phyloP scores from a whole-genome alignment of 2,888 invertebrate species.

The Stratiomys singularior region DNA sequence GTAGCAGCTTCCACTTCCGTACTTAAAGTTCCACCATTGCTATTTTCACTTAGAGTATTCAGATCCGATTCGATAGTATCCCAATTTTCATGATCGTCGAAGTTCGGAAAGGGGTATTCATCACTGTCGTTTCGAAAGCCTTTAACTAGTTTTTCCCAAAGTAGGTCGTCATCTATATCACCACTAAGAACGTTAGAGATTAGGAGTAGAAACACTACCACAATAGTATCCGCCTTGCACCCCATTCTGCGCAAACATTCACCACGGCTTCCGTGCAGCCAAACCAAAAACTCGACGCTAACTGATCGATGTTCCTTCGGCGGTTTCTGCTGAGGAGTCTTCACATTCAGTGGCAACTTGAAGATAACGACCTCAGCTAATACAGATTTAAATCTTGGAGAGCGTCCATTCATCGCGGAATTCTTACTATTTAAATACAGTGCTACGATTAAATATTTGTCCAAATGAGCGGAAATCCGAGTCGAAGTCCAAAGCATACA shows the following conservation, averaged over 20 bases:
- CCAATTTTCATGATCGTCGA: slow-evolving; percentile 29
- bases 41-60: slow-evolving; percentile 23
- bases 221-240: slow-evolving; percentile 9
- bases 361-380: slow-evolving; percentile 33
- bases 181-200: background rate
- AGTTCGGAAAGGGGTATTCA: background rate
- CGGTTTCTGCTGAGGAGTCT: background rate
- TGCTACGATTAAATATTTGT: too few species aligned
- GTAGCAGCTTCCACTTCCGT: background rate
- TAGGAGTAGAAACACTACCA: background rate
- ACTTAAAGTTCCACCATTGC: background rate
- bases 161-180: slow-evolving; percentile 25
- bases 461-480: too few species aligned
- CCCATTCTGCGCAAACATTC: background rate
- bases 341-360: background rate
- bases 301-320: background rate
- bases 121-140: slow-evolving; percentile 6
- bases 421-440: too few species aligned
- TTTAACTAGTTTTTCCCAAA: slow-evolving; percentile 28
- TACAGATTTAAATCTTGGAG: background rate
- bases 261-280: background rate
- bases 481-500: too few species aligned
- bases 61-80: slow-evolving; percentile 12
- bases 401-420: too few species aligned
- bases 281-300: slow-evolving; percentile 6